Conservation (phyloP, 2,888 invertebrate genomes). For the Eupithecia exiguata region DNA sequence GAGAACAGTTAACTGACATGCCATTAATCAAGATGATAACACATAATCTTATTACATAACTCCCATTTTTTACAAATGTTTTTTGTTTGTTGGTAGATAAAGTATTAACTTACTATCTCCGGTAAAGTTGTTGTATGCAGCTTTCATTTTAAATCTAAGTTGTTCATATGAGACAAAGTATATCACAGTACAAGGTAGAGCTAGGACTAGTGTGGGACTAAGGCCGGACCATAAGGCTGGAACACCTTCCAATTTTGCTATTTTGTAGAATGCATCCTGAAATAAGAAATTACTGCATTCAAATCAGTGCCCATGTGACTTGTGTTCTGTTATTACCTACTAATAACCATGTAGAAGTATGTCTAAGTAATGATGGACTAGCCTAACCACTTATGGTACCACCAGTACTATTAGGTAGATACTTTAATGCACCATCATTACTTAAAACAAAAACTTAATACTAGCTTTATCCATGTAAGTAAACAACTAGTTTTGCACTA, state of each 20-base stretch:
- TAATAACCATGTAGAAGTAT: background rate
- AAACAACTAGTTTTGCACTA: background rate
- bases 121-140: constrained; percentile 74
- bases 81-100: background rate
- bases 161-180: constrained; percentile 99
- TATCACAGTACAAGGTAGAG: constrained; percentile 97
- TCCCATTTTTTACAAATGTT: background rate
- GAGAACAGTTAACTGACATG: background rate
- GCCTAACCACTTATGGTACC: too few species aligned
- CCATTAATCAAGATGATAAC: background rate
- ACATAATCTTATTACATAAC: background rate
- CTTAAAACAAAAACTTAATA: too few species aligned
- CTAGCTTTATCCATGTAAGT: too few species aligned
- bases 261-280: constrained; percentile 98
- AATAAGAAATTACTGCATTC: constrained; percentile 30
- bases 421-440: too few species aligned
- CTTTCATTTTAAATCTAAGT: constrained; percentile 87
- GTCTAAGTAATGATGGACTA: background rate
- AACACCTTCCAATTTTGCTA: constrained; percentile 94
- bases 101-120: constrained; percentile 62
- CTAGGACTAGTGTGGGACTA: constrained; percentile 97
- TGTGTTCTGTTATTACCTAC: background rate
- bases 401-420: too few species aligned
- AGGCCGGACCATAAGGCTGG: constrained; percentile 98
- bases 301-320: background rate